Evolutionary conservation across 2,797 vertebrate species (phyloP), one percentile per base, ranked within the genome.

Genomic region (Artibeus lituratus): DNA sequence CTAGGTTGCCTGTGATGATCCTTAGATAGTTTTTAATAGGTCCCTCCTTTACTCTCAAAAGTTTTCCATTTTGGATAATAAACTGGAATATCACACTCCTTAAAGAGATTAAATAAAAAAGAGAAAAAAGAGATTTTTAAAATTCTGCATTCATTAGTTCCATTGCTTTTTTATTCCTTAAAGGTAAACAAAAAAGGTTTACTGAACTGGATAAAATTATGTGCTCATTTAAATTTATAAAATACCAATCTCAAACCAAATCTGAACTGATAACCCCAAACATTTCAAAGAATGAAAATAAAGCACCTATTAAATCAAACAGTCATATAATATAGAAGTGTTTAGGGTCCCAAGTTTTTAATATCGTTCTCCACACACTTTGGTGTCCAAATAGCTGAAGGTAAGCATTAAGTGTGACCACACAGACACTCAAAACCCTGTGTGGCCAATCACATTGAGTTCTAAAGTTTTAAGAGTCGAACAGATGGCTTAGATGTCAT

Each of bases 401-500:
- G 24, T 3, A 37, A 87, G 14, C 24, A 70, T n/a, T 37, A 57
- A 72, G 65, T 12, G 1, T 44, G 24, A 82, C 83, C 76, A 29
- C 10, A 74, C 7, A 72, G 47, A 57, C 10, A 22, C 21, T 77
- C 2, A 4, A 10, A 87, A 57, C 83, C 49, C 37, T 77, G 29
- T 73, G 35, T 91, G 85, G 47, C n/a, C 51, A 87, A 18, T 24
- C n/a, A 73, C 5, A 10, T 32, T 42, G 22, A 77, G 15, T 84
- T 85, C 84, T 83, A 82, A 70, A 92, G 57, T 94, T 87, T 89
- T 76, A 77, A 87, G 82, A 74, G 44, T 32, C 94, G 93, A 97
- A 90, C 69, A 92, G 78, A 95, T 95, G 88, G 91, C 92, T 91
- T 91, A 94, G 82, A 91, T 94, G 91, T 90, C 92, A 92, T 96